Evolutionary conservation across 1,140 invertebrate species (phyloP).

Genomic region (Temnothorax longispinosus): DNA sequence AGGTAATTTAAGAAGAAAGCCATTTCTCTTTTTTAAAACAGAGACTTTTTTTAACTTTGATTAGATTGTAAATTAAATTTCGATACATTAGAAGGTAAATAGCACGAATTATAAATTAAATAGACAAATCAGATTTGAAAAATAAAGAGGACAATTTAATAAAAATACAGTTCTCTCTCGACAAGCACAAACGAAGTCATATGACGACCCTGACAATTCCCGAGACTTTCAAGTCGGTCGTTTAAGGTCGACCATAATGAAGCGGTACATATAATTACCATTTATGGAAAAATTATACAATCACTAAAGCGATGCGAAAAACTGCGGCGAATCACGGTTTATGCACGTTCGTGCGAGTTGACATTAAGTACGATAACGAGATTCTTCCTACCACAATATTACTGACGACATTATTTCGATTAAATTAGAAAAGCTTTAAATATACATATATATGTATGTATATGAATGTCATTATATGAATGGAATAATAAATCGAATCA

Average conservation of each 20-base stretch:
- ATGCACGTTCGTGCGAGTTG: not conserved
- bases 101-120: not conserved
- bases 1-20: not conserved
- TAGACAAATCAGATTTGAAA: not conserved
- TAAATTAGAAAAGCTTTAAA: not conserved
- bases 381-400: not conserved
- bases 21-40: not conserved
- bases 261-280: not conserved
- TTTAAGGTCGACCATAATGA: constrained; percentile 18
- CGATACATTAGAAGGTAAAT: not conserved
- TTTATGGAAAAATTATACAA: constrained; percentile 35
- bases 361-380: not conserved
- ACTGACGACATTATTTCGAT: not conserved
- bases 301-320: not conserved
- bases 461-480: not conserved
- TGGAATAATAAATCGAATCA: not conserved
- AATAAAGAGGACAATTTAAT: not conserved
- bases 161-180: not conserved
- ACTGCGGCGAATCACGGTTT: not conserved
- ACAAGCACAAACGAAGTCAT: not conserved
- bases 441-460: not conserved
- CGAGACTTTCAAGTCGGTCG: not conserved
- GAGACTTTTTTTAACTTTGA: not conserved
- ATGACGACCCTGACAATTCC: not conserved
- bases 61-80: constrained; percentile 3